These are phyloP conservation scores for Metacarcinus magister DNA, from an alignment of 2,888 invertebrate genomes.

Conservation along the genomic window DNA sequence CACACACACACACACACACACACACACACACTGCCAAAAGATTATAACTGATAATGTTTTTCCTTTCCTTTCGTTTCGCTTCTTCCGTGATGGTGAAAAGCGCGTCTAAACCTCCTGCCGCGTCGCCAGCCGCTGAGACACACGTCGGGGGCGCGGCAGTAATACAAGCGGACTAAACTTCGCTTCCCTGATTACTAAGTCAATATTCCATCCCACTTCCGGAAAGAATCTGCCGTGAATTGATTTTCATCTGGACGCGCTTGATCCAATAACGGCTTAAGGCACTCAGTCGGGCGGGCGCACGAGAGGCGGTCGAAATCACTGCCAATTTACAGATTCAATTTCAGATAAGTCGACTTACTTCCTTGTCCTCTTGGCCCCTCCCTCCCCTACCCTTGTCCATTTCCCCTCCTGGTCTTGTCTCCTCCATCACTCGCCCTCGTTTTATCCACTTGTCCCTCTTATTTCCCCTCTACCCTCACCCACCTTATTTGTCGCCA, in stretches of 20 bases:
- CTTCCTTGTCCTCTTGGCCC: slow-evolving; percentile 37
- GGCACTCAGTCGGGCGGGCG: slow-evolving; percentile 30
- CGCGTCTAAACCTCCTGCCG: neutral
- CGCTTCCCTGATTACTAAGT: slow-evolving; percentile 60
- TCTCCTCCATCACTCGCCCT: neutral
- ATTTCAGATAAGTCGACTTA: slow-evolving; percentile 64
- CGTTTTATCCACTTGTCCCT: slow-evolving; percentile 43
- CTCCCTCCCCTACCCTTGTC: slow-evolving; percentile 8
- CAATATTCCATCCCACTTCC: slow-evolving; percentile 51
- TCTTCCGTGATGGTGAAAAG: neutral
- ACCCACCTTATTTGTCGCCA: slow-evolving; percentile 13
- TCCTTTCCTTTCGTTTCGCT: neutral
- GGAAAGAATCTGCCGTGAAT: slow-evolving; percentile 53
- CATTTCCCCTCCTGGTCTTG: neutral
- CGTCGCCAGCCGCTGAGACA: neutral
- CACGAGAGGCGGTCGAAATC: slow-evolving; percentile 62
- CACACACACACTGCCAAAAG: too few species aligned
- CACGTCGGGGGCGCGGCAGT: neutral
- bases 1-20: too few species aligned
- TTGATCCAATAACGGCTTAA: slow-evolving; percentile 65
- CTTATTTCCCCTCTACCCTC: neutral
- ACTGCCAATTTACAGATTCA: slow-evolving; percentile 68
- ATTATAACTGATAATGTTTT: neutral
- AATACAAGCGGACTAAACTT: slow-evolving; percentile 35
- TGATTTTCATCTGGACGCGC: slow-evolving; percentile 58